Percentiles rank a stretch among this genome's conserved stretches.
phyloP scores from a whole-genome alignment of 1,140 invertebrate genomes.

The Orius insidiosus region DNA sequence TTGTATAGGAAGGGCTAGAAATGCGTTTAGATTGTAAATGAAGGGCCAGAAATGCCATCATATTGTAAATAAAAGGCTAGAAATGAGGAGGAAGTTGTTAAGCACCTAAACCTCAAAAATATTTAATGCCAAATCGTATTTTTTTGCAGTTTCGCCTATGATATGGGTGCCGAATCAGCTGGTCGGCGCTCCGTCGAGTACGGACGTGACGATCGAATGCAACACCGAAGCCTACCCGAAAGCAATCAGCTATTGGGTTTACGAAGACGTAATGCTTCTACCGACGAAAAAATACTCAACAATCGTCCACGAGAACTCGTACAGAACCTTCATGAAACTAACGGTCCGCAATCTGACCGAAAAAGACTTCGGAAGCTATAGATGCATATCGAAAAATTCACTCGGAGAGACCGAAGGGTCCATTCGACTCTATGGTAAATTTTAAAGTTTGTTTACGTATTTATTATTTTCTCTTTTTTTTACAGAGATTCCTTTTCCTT shows the following conservation, averaged over 20 bases:
- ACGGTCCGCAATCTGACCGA: slow-evolving; percentile 60
- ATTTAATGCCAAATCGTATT: too few relatives aligned
- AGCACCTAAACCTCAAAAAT: too few relatives aligned
- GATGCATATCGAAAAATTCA: slow-evolving; percentile 81
- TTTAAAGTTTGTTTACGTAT: slow-evolving; percentile 20
- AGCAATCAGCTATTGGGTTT: slow-evolving; percentile 83
- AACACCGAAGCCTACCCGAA: slow-evolving; percentile 83
- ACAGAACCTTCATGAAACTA: slow-evolving; percentile 69
- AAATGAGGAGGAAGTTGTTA: too few relatives aligned
- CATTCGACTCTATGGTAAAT: slow-evolving; percentile 76
- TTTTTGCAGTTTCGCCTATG: slow-evolving; percentile 64
- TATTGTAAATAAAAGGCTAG: too few relatives aligned
- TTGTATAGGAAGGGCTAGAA: too few relatives aligned
- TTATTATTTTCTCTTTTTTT: slow-evolving; percentile 23
- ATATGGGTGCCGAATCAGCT: slow-evolving; percentile 83
- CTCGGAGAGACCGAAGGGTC: slow-evolving; percentile 84
- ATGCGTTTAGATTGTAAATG: too few relatives aligned
- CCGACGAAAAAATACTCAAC: slow-evolving; percentile 62
- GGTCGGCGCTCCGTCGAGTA: slow-evolving; percentile 70
- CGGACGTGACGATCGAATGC: slow-evolving; percentile 82
- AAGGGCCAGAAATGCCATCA: too few relatives aligned
- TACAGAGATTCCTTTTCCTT: slow-evolving; percentile 47
- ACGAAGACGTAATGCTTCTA: slow-evolving; percentile 69
- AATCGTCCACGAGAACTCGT: slow-evolving; percentile 59
- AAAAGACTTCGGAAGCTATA: slow-evolving; percentile 67